Conservation (phyloP, 2,113 vertebrate genomes). For the Cyrtonyx montezumae region DNA sequence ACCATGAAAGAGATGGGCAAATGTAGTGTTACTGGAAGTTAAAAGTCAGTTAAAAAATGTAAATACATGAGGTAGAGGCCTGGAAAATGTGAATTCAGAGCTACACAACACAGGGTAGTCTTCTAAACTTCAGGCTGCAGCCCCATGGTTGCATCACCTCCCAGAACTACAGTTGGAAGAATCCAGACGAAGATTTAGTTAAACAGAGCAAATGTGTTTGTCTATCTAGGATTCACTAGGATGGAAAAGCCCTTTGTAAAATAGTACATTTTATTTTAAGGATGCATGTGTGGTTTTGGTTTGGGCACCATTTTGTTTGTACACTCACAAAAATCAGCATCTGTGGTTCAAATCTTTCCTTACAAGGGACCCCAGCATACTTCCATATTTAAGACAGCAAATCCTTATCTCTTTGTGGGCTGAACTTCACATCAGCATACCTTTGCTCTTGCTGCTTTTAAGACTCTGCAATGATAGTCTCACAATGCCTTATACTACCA, state of each 20-base stretch:
- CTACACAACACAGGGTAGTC: not conserved
- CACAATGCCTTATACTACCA: accelerated
- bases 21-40: not conserved
- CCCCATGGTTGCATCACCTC: not conserved
- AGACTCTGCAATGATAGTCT: not conserved
- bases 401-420: not conserved
- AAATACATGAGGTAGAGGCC: not conserved
- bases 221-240: not conserved
- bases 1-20: not conserved
- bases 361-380: not conserved
- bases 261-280: not conserved
- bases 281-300: not conserved
- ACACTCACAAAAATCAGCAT: not conserved
- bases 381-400: not conserved
- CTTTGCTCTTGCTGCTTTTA: not conserved
- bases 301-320: not conserved
- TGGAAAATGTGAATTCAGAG: not conserved
- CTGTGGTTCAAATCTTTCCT: not conserved
- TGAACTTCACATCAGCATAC: not conserved
- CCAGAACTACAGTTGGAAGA: not conserved
- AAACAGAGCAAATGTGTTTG: not conserved
- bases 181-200: not conserved
- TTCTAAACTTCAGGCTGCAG: not conserved
- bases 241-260: not conserved
- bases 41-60: not conserved